Evolutionary conservation across 2,113 vertebrate genomes (phyloP).

Genomic region (Chaetorhynchus papuensis): DNA sequence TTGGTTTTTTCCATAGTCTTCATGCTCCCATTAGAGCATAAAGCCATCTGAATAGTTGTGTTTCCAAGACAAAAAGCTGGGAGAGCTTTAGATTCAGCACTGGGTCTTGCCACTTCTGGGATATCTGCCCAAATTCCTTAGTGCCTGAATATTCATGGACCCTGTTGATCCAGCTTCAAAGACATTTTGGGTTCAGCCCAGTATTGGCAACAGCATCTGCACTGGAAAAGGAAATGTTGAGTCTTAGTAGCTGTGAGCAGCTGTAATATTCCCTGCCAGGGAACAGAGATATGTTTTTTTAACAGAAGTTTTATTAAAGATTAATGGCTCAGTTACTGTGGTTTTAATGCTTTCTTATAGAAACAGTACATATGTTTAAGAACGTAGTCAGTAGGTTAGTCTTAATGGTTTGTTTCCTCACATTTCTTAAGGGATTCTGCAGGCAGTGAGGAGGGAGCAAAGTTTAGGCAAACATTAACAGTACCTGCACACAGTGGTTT

Average conservation of each 20-base stretch:
- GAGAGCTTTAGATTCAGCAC: background rate
- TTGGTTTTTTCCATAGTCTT: background rate
- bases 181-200: background rate
- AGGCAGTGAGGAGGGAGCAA: background rate
- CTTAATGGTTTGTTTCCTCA: background rate
- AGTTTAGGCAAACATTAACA: background rate
- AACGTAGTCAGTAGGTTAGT: background rate
- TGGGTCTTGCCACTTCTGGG: background rate
- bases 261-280: background rate
- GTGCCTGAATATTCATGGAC: background rate
- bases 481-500: background rate
- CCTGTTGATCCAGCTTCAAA: background rate
- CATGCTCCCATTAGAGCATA: background rate
- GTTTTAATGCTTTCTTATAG: background rate
- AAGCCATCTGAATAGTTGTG: background rate
- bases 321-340: background rate
- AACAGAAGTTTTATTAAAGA: background rate
- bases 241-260: background rate
- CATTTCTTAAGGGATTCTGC: background rate
- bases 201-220: background rate
- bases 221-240: background rate
- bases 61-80: background rate
- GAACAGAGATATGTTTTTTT: background rate
- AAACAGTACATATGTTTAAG: background rate
- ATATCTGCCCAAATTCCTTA: background rate